Percentiles rank a stretch among this genome's conserved stretches.
Evolutionary conservation across 2,113 vertebrate species (phyloP).

Genomic region (Tor tambroides): DNA sequence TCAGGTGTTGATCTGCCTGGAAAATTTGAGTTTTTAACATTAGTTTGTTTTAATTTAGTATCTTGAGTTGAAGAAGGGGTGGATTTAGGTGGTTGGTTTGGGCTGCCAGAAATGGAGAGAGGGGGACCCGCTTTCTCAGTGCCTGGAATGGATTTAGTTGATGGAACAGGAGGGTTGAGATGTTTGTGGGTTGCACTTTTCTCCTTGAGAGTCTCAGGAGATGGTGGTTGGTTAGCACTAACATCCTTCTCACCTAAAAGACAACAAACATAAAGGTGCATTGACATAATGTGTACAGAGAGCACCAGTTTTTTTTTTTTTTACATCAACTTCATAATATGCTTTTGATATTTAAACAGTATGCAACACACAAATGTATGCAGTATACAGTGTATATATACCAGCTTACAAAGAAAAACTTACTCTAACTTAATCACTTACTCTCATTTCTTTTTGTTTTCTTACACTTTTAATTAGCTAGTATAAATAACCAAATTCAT

Average conservation of each 20-base stretch:
- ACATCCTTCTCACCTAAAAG: constrained; percentile 18
- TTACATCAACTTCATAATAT: not conserved
- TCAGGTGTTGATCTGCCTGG: not conserved
- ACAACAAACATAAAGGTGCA: not conserved
- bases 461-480: not conserved
- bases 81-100: not conserved
- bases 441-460: too few species aligned
- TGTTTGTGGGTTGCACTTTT: not conserved
- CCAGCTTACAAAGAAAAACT: too few species aligned
- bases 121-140: not conserved
- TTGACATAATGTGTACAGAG: too few species aligned
- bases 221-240: not conserved
- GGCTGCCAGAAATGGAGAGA: not conserved
- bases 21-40: not conserved
- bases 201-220: not conserved
- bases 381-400: not conserved
- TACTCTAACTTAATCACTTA: too few species aligned
- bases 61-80: not conserved
- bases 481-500: not conserved
- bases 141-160: constrained; percentile 23
- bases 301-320: not conserved
- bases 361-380: not conserved
- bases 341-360: not conserved
- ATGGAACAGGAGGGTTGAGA: constrained; percentile 2
- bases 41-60: constrained; percentile 1